phyloP scores from a whole-genome alignment of 1,140 invertebrate genomes.

The Drosophila nasuta region DNA sequence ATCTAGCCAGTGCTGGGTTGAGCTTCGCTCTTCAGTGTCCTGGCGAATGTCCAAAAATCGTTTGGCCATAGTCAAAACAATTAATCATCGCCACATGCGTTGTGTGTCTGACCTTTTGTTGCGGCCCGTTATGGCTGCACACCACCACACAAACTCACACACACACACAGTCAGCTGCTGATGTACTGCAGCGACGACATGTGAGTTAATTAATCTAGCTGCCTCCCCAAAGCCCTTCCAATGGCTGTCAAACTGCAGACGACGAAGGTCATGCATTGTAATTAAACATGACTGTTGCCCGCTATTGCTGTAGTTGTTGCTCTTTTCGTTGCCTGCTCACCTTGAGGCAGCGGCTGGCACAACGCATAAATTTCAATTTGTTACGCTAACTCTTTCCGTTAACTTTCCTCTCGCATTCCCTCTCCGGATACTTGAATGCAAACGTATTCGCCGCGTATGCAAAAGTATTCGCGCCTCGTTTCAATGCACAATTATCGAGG shows the following conservation, averaged over 20 bases:
- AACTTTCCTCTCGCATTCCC: background rate
- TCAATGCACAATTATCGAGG: conserved; percentile 68
- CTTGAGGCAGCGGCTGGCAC: conserved; percentile 24
- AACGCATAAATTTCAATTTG: conserved; percentile 80
- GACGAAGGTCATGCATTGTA: conserved; percentile 58
- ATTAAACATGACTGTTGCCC: conserved; percentile 52
- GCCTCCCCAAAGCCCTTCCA: conserved; percentile 26
- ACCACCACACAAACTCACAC: conserved; percentile 1
- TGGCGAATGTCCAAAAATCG: conserved; percentile 20
- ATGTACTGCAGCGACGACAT: conserved; percentile 54
- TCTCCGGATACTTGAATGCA: conserved; percentile 47
- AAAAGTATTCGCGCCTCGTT: conserved; percentile 69
- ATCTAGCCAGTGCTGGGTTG: background rate
- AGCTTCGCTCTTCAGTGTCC: background rate
- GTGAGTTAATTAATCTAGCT: conserved; percentile 80
- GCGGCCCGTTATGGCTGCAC: background rate
- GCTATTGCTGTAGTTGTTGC: background rate
- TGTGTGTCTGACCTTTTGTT: conserved; percentile 58
- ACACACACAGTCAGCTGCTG: conserved; percentile 5
- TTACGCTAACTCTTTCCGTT: conserved; percentile 35
- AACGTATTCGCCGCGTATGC: conserved; percentile 46
- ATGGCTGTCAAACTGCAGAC: conserved; percentile 59
- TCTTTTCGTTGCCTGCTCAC: conserved; percentile 13
- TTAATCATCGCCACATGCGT: conserved; percentile 74
- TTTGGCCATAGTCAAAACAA: conserved; percentile 36